Evolutionary conservation across 2,888 invertebrate species (phyloP), one percentile per base, ranked within the genome.

Genomic region (Microplitis manilae): DNA sequence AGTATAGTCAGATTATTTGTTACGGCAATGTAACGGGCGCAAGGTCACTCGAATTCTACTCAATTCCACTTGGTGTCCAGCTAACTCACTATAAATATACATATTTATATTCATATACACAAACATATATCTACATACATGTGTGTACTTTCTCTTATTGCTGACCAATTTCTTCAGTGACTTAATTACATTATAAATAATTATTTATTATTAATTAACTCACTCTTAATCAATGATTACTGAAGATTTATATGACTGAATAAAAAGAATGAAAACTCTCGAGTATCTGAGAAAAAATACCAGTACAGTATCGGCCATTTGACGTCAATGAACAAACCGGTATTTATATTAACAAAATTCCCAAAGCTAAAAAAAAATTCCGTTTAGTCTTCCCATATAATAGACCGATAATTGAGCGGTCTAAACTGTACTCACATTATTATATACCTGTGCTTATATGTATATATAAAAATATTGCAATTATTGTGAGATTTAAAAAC

Each of bases 11-110:
- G 50, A 50, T 50, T 50, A 76, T 76, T 72, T 71, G 71, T 76
- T 76, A 76, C 72, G 72, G 72, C 68, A 73, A 72, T 78, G 82
- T 83, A 86, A 86, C 82, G 85, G 82, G 84, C 84, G 85, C 86
- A 86, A 86, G 86, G 86, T 83, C 85, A 81, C 67, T 77, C 62
- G 77, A 81, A 85, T 83, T 79, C 82, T 78, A 78, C 41, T 41
- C 41, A 41, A 41, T 41, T 41, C 41, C 9, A 65, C 67, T 50
- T 50, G 59, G 76, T 76, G 76, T 68, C 76, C 76, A 71, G 76
- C 76, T 71, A 65, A 64, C 70, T 71, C 38, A 71, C 60, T 41
- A 59, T 76, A 60, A 71, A 71, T 59, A 76, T 76, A 71, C 71
- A 69, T 15, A 77, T 70, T 17, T 71, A 60, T 30, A 30, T 30